Conservation (phyloP, 1,140 invertebrate genomes). For the Musca vetustissima region DNA sequence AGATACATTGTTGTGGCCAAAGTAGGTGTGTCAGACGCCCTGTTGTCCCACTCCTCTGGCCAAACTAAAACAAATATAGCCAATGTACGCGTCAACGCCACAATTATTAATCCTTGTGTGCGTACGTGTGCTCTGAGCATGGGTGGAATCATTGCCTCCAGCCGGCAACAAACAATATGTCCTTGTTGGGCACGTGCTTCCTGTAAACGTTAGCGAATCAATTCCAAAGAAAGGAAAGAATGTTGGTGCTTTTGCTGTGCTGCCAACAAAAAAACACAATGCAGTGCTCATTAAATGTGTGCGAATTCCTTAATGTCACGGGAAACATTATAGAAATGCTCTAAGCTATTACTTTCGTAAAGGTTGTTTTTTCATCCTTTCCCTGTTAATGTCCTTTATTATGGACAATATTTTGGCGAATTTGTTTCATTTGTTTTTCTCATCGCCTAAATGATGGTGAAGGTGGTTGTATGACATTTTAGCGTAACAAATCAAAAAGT, state of each 20-base stretch:
- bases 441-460: background rate
- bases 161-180: constrained; percentile 15
- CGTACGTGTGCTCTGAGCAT: background rate
- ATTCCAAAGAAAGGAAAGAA: background rate
- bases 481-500: constrained; percentile 17
- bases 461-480: constrained; percentile 23
- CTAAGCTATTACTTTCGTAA: no score
- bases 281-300: constrained; percentile 15
- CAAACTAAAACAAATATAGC: constrained; percentile 24
- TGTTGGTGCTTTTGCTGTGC: background rate
- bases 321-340: background rate
- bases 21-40: constrained; percentile 8
- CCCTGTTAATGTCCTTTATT: no score
- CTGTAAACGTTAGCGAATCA: background rate
- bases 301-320: constrained; percentile 19
- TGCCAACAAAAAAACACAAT: constrained; percentile 14
- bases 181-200: constrained; percentile 24
- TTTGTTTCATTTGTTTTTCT: background rate
- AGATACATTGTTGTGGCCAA: constrained; percentile 13
- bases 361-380: no score
- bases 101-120: constrained; percentile 16
- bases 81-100: constrained; percentile 17
- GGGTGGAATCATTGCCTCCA: background rate
- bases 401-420: background rate
- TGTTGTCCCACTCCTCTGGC: background rate